Base-by-base conservation (phyloP, 2,113 vertebrate species). In the Sebastes fasciatus region DNA sequence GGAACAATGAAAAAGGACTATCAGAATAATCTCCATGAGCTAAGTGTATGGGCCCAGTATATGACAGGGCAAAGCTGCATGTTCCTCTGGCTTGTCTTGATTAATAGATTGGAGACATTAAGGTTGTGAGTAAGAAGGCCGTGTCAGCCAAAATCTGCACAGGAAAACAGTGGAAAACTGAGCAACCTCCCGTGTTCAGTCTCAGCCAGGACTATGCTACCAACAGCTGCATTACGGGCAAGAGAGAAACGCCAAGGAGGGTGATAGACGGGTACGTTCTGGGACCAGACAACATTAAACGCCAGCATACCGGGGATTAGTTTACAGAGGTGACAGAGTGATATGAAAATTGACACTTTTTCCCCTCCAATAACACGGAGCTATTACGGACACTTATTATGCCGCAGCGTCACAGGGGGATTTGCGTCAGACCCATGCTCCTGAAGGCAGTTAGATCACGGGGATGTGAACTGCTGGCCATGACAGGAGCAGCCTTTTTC, bases 381-480 rank as follows among this genome's bases (percentile, higher is more conserved):
- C 75, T 54, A 88, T 89, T 89, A 92, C 67, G 0, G 2, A 90
- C 67, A 86, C 79, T 84, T 85, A 83, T 77, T 79, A 70, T 63
- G 80, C 81, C 48, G 13, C 74, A 82, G 80, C 80, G 12, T 88
- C 85, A 85, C 84, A 80, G 77, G 75, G 87, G 90, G 86, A 88
- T 90, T 90, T 88, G 55, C 43, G 74, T 91, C 88, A 85, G 86
- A 75, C 54, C 69, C 58, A 23, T 74, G 82, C 85, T 91, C 81
- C 68, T 70, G 71, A 71, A 82, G 76, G 78, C 71, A 80, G 81
- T 80, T 48, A 86, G 88, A 92, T 92, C 92, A 91, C 83, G 87
- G 72, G 75, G 83, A 87, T 79, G 79, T 91, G 84, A 88, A 80
- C 69, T 67, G 81, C 85, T 83, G 62, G 83, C 60, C 61, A 23